phyloP scores from a whole-genome alignment of 1,140 invertebrate genomes.

The Drosophila punjabiensis region DNA sequence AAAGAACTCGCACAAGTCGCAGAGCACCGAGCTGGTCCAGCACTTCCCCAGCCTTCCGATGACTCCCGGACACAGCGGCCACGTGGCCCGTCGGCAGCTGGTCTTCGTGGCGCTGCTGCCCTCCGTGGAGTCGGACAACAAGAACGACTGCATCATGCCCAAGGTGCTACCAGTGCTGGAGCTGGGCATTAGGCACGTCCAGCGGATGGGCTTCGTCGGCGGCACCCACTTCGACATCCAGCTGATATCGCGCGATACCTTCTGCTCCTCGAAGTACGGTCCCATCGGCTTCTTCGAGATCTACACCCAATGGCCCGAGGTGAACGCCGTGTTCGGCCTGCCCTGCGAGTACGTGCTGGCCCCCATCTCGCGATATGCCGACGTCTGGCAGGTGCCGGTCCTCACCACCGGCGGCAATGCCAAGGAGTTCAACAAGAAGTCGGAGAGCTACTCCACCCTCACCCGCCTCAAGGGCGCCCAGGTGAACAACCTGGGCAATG shows the following conservation, averaged over 20 bases:
- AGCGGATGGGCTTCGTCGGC: slow-evolving; percentile 87
- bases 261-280: slow-evolving; percentile 92
- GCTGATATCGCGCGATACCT: slow-evolving; percentile 90
- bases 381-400: slow-evolving; percentile 95
- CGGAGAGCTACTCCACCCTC: slow-evolving; percentile 89
- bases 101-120: slow-evolving; percentile 75
- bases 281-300: slow-evolving; percentile 93
- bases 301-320: slow-evolving; percentile 85
- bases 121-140: slow-evolving; percentile 71
- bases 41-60: slow-evolving; percentile 48
- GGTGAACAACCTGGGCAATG: slow-evolving; percentile 89
- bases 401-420: slow-evolving; percentile 94
- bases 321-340: slow-evolving; percentile 95
- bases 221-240: slow-evolving; percentile 89
- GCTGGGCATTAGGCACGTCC: slow-evolving; percentile 89
- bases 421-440: slow-evolving; percentile 87
- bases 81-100: slow-evolving; percentile 52
- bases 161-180: slow-evolving; percentile 91
- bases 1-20: slow-evolving; percentile 67
- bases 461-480: slow-evolving; percentile 95
- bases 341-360: slow-evolving; percentile 96
- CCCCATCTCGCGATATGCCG: slow-evolving; percentile 94
- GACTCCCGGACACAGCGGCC: slow-evolving; percentile 24
- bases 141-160: slow-evolving; percentile 86
- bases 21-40: slow-evolving; percentile 66